A percentile compares a stretch with the other conserved stretches of the same genome.
These are phyloP conservation scores for Yoshiicerus persimilis DNA, from an alignment of 1,140 invertebrate genomes.

Conservation along the genomic window DNA sequence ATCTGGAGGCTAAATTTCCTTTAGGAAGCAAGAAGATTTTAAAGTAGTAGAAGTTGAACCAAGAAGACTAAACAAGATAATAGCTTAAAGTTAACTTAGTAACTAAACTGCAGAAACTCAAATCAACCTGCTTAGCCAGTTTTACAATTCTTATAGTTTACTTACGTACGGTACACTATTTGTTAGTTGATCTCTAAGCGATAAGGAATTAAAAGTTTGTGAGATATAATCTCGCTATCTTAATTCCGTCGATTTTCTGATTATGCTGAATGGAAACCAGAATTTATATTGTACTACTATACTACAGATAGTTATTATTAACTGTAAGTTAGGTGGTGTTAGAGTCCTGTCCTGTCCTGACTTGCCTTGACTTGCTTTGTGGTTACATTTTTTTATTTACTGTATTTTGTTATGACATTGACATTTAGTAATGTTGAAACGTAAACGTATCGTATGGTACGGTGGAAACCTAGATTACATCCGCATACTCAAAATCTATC, in stretches of 20 bases:
- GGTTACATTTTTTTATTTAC: background rate
- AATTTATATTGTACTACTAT: background rate
- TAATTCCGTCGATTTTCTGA: background rate
- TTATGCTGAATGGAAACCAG: background rate
- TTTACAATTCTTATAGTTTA: background rate
- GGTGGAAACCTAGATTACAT: background rate
- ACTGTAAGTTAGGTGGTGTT: background rate
- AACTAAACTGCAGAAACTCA: background rate
- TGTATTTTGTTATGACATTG: background rate
- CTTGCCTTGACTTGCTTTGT: background rate
- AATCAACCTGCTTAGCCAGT: background rate
- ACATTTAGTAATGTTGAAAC: background rate
- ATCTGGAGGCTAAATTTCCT: background rate
- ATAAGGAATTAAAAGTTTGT: background rate
- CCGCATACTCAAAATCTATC: background rate
- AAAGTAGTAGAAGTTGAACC: background rate
- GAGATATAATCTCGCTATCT: background rate
- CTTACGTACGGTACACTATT: background rate
- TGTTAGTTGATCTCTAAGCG: background rate
- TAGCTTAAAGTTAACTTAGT: background rate
- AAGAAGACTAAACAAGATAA: background rate
- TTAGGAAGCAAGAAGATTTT: background rate
- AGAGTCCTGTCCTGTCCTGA: background rate
- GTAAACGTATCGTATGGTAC: background rate
- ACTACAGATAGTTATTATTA: background rate